Percentiles rank a stretch among this genome's conserved stretches.
These are phyloP conservation scores for Aldabrachelys gigantea DNA, from an alignment of 2,113 vertebrate genomes.

Conservation along the genomic window DNA sequence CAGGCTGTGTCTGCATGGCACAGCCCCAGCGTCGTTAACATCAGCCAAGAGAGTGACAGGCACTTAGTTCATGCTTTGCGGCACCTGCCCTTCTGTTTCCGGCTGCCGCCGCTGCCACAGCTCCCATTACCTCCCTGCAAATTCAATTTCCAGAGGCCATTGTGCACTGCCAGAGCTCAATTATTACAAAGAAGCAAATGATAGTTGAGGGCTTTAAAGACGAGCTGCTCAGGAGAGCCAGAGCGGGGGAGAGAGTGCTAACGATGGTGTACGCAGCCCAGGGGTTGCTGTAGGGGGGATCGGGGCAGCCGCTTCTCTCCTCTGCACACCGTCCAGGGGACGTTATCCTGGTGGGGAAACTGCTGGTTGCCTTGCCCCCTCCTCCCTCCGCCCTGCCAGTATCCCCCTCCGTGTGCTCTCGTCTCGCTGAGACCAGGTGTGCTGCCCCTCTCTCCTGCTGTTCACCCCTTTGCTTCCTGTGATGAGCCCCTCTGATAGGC, in stretches of 20 bases:
- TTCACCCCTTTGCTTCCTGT: background rate
- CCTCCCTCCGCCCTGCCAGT: too few species aligned
- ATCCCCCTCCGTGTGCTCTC: background rate
- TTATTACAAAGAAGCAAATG: background rate
- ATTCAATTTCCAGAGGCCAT: slow-evolving; percentile 48
- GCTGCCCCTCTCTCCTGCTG: background rate
- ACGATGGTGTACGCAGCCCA: rapidly evolving
- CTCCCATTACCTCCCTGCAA: slow-evolving; percentile 37
- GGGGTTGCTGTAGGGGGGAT: background rate
- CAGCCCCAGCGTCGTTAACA: slow-evolving; percentile 16
- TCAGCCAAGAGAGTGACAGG: slow-evolving; percentile 1
- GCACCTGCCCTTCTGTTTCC: slow-evolving; percentile 17
- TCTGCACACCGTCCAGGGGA: too few species aligned
- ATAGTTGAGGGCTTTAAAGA: background rate
- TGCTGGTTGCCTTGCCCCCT: background rate
- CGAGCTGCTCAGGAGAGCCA: background rate
- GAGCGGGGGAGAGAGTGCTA: background rate
- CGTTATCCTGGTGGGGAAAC: background rate
- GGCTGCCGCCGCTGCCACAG: background rate
- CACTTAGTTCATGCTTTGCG: background rate
- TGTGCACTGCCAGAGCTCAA: background rate
- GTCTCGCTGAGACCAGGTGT: background rate
- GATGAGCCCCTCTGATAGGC: background rate
- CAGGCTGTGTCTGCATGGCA: background rate
- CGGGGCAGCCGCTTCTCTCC: background rate